These are phyloP conservation scores for Cyphomyrus plagiostoma DNA, from an alignment of 2,113 vertebrate genomes.

Conservation along the genomic window DNA sequence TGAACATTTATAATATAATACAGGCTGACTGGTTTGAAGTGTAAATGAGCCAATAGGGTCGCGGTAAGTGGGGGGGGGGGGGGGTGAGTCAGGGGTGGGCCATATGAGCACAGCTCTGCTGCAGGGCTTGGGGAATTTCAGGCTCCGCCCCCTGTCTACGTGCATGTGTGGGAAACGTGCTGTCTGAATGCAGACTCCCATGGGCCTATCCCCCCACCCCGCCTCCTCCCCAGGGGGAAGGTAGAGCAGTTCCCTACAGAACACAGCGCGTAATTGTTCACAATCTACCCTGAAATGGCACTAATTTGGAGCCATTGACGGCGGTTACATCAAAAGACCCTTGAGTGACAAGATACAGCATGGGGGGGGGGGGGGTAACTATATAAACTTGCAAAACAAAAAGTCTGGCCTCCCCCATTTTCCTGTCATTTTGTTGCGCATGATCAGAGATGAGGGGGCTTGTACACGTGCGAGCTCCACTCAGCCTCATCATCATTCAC, in stretches of 20 bases:
- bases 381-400: not conserved
- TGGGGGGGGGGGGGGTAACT: not conserved
- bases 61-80: not conserved
- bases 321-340: constrained; percentile 26
- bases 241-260: constrained; percentile 34
- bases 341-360: constrained; percentile 20
- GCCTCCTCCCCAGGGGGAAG: constrained; percentile 18
- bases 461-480: too few species aligned
- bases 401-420: not conserved
- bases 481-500: not conserved
- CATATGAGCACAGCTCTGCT: not conserved
- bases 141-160: constrained; percentile 7
- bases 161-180: constrained; percentile 13
- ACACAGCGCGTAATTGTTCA: constrained; percentile 40
- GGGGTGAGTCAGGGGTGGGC: not conserved
- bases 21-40: not conserved
- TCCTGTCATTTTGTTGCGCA: not conserved
- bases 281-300: constrained; percentile 47
- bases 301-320: constrained; percentile 39
- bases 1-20: not conserved
- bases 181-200: constrained; percentile 11
- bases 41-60: not conserved
- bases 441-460: not conserved
- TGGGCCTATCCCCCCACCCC: constrained; percentile 15
- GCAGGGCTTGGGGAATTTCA: constrained; percentile 4